Base-by-base conservation (phyloP, 2,888 invertebrate species). In the Ennomos fuscantarius region DNA sequence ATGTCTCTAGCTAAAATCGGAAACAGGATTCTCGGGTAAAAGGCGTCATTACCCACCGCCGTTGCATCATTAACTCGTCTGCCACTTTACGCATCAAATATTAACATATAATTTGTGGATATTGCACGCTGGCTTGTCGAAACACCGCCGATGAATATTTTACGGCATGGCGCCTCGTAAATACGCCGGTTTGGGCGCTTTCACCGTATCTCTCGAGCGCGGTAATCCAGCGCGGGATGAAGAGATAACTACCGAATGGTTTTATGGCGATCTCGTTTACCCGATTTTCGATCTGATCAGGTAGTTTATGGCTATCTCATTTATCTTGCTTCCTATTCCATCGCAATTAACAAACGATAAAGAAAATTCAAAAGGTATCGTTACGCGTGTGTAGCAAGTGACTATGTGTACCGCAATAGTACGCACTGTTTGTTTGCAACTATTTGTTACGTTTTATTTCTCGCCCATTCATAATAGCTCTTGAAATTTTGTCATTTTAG, bases 61-160 rank as follows among this genome's bases (percentile, higher is more conserved):
- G 13, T 51, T 61, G 51, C 64, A 63, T 68, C 64, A 69, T 69
- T 69, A 69, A 58, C 56, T 60, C 53, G 63, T 53, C 54, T 49
- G 63, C 67, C 66, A 66, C 64, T 66, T 70, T 58, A 45, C 43
- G 31, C 61, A 70, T 73, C 58, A 70, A 72, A 69, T 68, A 75
- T 72, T 70, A 24, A 24, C 68, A 76, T 68, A 72, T 69, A 70
- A 76, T 73, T 73, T 73, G 76, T 62, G 75, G 73, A 69, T 70
- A 77, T 73, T 63, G 73, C 67, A 66, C 65, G 67, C 71, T 68
- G 63, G 68, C 70, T 63, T 62, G 68, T 62, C 66, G 63, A 63
- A 65, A 63, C 65, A 66, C 53, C 66, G 60, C 50, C 68, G 68
- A 72, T 78, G 74, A 78, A 81, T 80, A 78, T 74, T 78, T 68